These are phyloP conservation scores for Hycleus phaleratus DNA, from an alignment of 1,140 invertebrate genomes.

Conservation along the genomic window DNA sequence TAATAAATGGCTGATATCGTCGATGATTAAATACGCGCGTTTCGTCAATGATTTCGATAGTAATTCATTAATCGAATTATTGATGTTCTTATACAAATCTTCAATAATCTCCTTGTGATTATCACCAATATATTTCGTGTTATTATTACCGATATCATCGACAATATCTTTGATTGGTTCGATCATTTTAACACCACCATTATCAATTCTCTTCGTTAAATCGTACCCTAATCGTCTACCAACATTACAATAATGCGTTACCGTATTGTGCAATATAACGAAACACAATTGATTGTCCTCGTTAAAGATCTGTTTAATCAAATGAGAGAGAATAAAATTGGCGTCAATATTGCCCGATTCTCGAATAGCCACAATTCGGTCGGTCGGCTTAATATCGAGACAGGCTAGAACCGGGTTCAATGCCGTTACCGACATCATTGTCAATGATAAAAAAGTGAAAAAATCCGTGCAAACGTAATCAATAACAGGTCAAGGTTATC, in stretches of 20 bases:
- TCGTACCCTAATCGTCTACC: slow-evolving; percentile 67
- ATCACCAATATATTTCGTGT: slow-evolving; percentile 5
- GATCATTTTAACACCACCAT: slow-evolving; percentile 47
- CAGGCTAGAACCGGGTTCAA: slow-evolving; percentile 31
- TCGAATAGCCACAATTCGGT: slow-evolving; percentile 54
- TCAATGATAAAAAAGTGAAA: background rate
- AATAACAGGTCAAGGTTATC: background rate
- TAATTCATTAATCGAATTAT: slow-evolving; percentile 23
- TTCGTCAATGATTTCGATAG: background rate
- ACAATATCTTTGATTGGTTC: slow-evolving; percentile 49
- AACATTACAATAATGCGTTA: slow-evolving; percentile 62
- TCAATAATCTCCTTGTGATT: slow-evolving; percentile 32
- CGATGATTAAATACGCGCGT: slow-evolving; percentile 52
- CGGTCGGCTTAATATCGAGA: slow-evolving; percentile 29
- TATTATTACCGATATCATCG: slow-evolving; percentile 35
- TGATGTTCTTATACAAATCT: slow-evolving; percentile 31
- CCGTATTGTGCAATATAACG: slow-evolving; percentile 59
- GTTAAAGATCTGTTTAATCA: slow-evolving; percentile 46
- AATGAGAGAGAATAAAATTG: slow-evolving; percentile 59
- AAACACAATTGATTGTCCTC: slow-evolving; percentile 51
- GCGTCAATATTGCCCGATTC: slow-evolving; percentile 61
- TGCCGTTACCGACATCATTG: background rate
- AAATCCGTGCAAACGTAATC: background rate
- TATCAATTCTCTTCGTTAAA: slow-evolving; percentile 48
- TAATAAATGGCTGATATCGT: slow-evolving; percentile 61